Percentiles rank a stretch among this genome's conserved stretches.
Conservation (phyloP, 2,113 vertebrate genomes). For the Ascaphus truei region DNA sequence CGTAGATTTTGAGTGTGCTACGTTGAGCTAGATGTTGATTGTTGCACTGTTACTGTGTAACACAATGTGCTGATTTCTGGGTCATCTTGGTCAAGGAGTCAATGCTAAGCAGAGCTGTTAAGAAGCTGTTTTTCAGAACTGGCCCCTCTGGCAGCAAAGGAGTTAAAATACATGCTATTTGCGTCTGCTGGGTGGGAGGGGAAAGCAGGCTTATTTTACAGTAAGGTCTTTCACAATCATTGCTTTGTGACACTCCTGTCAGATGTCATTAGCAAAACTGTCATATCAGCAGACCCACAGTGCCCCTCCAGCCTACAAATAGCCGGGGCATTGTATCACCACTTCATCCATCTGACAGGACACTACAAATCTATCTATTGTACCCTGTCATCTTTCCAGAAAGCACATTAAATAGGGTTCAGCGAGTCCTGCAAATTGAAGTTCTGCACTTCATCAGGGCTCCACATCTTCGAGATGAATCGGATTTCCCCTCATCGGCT, state of each 20-base stretch:
- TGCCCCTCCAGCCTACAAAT: conserved; percentile 53
- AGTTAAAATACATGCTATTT: no score
- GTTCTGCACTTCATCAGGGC: conserved; percentile 39
- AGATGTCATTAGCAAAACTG: conserved; percentile 66
- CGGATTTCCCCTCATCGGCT: conserved; percentile 36
- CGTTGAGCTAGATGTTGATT: no score
- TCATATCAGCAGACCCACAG: conserved; percentile 54
- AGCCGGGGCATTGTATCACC: conserved; percentile 54
- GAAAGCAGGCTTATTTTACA: conserved; percentile 3
- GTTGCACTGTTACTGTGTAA: no score
- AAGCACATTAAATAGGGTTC: conserved; percentile 51
- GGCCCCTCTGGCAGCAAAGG: no score
- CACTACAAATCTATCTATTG: conserved; percentile 70
- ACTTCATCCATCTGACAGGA: conserved; percentile 59
- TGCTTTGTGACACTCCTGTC: conserved; percentile 69
- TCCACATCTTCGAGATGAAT: conserved; percentile 32
- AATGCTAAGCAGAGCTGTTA: no score
- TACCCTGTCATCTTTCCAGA: conserved; percentile 64
- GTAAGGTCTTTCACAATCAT: conserved; percentile 46
- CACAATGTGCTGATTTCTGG: no score
- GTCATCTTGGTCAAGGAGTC: no score
- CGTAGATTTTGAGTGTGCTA: no score
- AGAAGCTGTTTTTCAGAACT: no score
- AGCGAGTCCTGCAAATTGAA: conserved; percentile 54
- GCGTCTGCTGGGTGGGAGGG: no score